Evolutionary conservation across 2,888 invertebrate species (phyloP).

Genomic region (Ormyrus thymus): DNA sequence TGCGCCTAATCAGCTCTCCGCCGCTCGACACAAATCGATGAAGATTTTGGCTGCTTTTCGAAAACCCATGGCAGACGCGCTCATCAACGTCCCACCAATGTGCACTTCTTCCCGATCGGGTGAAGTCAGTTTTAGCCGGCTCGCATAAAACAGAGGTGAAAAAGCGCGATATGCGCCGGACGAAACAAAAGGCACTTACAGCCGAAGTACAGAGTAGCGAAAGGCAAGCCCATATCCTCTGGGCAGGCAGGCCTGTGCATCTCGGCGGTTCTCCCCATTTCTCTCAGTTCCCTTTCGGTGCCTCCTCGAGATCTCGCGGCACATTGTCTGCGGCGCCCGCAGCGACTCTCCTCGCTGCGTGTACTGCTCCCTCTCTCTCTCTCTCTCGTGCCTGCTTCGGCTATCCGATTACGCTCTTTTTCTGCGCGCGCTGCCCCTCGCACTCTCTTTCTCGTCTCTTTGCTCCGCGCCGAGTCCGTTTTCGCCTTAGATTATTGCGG

Average conservation of each 20-base stretch:
- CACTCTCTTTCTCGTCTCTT: constrained; percentile 42
- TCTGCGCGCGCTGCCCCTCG: constrained; percentile 35
- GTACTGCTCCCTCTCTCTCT: neutral
- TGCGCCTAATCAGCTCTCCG: too few relatives aligned
- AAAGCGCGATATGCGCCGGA: neutral
- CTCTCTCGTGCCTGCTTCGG: constrained; percentile 35
- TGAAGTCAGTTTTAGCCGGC: too few relatives aligned
- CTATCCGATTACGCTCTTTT: constrained; percentile 55
- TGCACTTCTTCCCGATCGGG: too few relatives aligned
- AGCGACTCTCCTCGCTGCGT: constrained; percentile 16
- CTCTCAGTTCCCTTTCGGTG: constrained; percentile 1
- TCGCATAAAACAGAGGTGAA: too few relatives aligned
- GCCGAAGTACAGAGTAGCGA: neutral
- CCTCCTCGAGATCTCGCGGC: constrained; percentile 21
- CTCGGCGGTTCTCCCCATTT: neutral
- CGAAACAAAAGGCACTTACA: constrained; percentile 10
- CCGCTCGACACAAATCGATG: too few relatives aligned
- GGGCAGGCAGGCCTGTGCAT: neutral
- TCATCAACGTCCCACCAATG: too few relatives aligned
- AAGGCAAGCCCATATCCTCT: neutral
- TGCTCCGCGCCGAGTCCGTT: constrained; percentile 27
- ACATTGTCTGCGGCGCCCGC: constrained; percentile 46
- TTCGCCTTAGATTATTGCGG: constrained; percentile 50
- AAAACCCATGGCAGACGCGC: too few relatives aligned
- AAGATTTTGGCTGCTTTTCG: too few relatives aligned